Conservation (phyloP, 1,140 invertebrate species). For the Zaprionus lachaisei region DNA sequence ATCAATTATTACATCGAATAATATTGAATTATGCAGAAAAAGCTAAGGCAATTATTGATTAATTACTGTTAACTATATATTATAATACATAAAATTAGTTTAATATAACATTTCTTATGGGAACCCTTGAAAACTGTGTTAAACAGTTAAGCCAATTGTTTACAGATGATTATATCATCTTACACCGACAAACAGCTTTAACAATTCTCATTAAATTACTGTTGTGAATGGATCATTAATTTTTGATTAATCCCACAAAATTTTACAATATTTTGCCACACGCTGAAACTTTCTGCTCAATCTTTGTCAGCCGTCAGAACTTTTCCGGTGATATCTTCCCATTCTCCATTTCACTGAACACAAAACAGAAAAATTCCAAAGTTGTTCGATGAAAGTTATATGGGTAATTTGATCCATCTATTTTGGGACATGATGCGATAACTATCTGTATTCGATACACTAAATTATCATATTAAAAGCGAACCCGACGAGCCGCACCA, state of each 20-base stretch:
- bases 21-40: no score
- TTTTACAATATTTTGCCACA: neutral
- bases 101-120: no score
- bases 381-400: neutral
- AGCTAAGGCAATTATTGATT: no score
- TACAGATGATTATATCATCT: no score
- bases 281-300: neutral
- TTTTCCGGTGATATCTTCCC: neutral
- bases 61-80: no score
- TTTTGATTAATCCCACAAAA: neutral
- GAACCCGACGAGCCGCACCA: neutral
- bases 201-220: neutral
- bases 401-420: neutral
- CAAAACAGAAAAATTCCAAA: neutral
- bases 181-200: neutral
- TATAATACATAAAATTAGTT: no score
- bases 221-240: neutral
- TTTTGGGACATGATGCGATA: neutral
- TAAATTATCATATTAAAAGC: conserved; percentile 8
- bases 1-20: no score
- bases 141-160: no score
- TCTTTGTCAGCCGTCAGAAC: conserved; percentile 2
- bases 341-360: no score
- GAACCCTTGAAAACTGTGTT: no score
- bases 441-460: neutral